Evolutionary conservation across 2,797 vertebrate genomes (phyloP), one percentile per base, ranked within the genome.

Genomic region (Labeo calbasu): DNA sequence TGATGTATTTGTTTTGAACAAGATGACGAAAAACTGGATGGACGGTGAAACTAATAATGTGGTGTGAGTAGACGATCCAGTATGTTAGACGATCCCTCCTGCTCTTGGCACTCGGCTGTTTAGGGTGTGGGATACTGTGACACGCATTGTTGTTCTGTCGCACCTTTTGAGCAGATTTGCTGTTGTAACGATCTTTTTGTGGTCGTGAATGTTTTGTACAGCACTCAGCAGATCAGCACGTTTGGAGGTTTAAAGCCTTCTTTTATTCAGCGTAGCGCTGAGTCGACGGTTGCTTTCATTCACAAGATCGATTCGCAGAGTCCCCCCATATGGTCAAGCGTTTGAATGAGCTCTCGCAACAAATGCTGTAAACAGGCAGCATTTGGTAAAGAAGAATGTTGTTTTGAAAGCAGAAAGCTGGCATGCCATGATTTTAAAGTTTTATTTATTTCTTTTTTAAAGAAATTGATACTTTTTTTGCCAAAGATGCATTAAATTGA

Each of bases 171-270:
- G 43, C 68, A 80, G 70, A 87, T 59, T 83, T 89, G 87, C 88
- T 88, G 86, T 36, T 82, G 82, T 82, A 89, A 91, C 83, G 86
- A 79, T 81, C 80, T 88, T 87, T 88, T 86, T 40, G 68, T 81
- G 59, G 48, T 23, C 1, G 14, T 63, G 57, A 87, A 85, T 84
- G 81, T 87, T 89, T 87, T 88, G 76, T 82, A 86, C 81, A 83
- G 86, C 85, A n/a, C 78, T 86, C 84, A 86, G 88, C 79, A 84
- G 77, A 85, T 88, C 53, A 59, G 82, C 43, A 5, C 11, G 11
- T 63, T 84, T 46, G n/a, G 51, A 6, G 66, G 53, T 65, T 59
- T 81, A 89, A 89, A 86, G 80, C 87, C 86, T 57, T 36, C 84
- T 78, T 88, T 89, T 89, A 89, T 89, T 82, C 48, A n/a, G 70